Base-by-base conservation (phyloP, 2,113 vertebrate species). In the Caretta caretta region DNA sequence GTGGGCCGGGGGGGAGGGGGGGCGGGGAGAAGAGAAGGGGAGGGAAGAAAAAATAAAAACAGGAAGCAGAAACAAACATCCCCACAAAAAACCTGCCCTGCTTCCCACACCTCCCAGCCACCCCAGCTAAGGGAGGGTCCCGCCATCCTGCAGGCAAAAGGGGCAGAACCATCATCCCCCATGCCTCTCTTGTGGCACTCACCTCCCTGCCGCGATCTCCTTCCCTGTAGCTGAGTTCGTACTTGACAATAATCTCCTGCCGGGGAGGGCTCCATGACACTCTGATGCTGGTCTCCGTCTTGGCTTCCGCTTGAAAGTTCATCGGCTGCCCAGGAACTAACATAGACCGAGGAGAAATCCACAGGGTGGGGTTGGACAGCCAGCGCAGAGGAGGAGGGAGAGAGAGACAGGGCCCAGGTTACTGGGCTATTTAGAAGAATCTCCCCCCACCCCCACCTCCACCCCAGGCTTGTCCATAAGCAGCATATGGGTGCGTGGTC, bases 301-400 rank as follows among this genome's bases (percentile, higher is more conserved):
- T 99, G 88, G 99, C 99, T 76, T 99, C 99, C 0, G 99, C 98
- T 97, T 99, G 98, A 97, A 99, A 99, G 97, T 99, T 99, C 98
- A 99, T 99, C 6, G 99, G 99, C 97, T 99, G 99, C 93, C 99
- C 99, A 0, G 99, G 99, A 95, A 99, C 99, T 99, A 96, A 69
- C 6, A 38, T 0, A 1, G 56, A 27, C 22, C 19, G 6, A n/a
- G 35, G 22, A 53, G 0, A 35, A 0, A 0, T 72, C 85, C 46
- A n/a, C 79, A 87, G 29, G 5, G 69, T 49, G 48, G 80, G 27
- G 3, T 46, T 51, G 80, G 78, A 80, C 3, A 25, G 27, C 51
- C 42, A 31, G 38, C 59, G 54, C 17, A 9, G 54, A 84, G 1
- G 49, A 24, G 35, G 38, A 51, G 49, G 88, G 53, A 56, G 46